Evolutionary conservation across 2,113 vertebrate genomes (phyloP).

Genomic region (Passer domesticus): DNA sequence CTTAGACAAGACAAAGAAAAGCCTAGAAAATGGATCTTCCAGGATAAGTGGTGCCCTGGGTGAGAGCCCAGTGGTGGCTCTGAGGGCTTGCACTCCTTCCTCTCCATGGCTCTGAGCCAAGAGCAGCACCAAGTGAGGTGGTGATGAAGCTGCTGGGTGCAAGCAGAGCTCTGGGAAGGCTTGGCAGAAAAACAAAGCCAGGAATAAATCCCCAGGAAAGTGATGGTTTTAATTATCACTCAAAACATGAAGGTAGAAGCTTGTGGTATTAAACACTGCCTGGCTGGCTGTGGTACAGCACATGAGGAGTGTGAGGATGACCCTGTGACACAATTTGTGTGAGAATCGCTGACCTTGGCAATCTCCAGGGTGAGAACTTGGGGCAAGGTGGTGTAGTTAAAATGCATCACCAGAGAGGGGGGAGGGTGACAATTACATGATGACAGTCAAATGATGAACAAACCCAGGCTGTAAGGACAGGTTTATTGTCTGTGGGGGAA

Average conservation of each 20-base stretch:
- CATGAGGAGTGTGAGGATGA: rapidly evolving
- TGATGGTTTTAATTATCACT: not conserved
- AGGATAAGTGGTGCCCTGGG: not conserved
- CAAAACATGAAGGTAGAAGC: not conserved
- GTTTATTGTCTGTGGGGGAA: not conserved
- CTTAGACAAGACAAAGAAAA: not conserved
- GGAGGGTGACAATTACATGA: not conserved
- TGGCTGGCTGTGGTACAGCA: not conserved
- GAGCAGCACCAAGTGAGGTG: not conserved
- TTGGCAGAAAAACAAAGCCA: not conserved
- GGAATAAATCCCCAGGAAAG: not conserved
- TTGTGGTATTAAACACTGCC: not conserved
- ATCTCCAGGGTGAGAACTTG: not conserved
- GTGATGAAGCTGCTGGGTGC: not conserved
- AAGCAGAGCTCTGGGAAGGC: not conserved
- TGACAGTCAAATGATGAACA: not conserved
- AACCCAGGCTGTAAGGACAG: not conserved
- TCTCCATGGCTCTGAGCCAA: not conserved
- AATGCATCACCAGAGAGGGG: not conserved
- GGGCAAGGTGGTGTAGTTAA: not conserved
- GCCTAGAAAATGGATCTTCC: not conserved
- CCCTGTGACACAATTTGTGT: not conserved
- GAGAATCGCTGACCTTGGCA: not conserved
- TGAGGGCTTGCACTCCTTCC: not conserved
- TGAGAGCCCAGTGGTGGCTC: not conserved